Evolutionary conservation across 2,113 vertebrate species (phyloP), one percentile per base, ranked within the genome.

Genomic region (Camelus dromedarius): DNA sequence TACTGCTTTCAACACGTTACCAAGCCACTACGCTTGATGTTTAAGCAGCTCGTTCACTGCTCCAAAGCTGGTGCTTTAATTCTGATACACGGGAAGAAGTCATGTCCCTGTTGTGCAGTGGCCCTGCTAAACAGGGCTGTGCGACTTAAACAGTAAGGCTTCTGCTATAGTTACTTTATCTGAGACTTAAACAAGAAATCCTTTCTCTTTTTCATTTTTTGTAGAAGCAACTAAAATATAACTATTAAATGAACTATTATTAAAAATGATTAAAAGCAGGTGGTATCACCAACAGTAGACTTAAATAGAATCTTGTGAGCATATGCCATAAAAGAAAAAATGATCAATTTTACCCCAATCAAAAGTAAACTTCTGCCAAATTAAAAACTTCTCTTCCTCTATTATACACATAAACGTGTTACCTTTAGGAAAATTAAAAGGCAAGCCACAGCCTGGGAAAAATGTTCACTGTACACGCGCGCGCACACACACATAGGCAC

Each of bases 261-360:
- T 85, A 46, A 67, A 73, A 83, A 42, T 26, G 13, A 16, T 79
- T 60, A 50, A 76, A 91, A 48, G 58, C n/a, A 67, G 18, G 60
- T 83, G 54, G 32, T 75, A 60, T 89, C 82, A n/a, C 50, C 32
- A 83, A 83, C 19, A 52, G 30, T 81, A 50, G 50, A 20, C 75
- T 88, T 96, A 60, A 89, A 58, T 83, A 22, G 26, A 96, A 76
- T 46, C 48, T 58, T 82, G 5, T 52, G 52, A 67, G 32, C 67
- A 88, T 92, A 88, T 81, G 48, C 67, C 24, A 58, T 88, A 82
- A 67, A 87, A 82, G 66, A 80, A 86, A 70, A 60, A 79, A 79
- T 35, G 20, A 35, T 80, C 70, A 80, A 54, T 66, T 66, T 9
- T 58, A 38, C 19, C 32, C 69, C 75, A 67, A 67, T 42, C 30